Percentiles rank a stretch among this genome's conserved stretches.
These are phyloP conservation scores for Epistrophe eligans DNA, from an alignment of 2,888 invertebrate genomes.

Conservation along the genomic window DNA sequence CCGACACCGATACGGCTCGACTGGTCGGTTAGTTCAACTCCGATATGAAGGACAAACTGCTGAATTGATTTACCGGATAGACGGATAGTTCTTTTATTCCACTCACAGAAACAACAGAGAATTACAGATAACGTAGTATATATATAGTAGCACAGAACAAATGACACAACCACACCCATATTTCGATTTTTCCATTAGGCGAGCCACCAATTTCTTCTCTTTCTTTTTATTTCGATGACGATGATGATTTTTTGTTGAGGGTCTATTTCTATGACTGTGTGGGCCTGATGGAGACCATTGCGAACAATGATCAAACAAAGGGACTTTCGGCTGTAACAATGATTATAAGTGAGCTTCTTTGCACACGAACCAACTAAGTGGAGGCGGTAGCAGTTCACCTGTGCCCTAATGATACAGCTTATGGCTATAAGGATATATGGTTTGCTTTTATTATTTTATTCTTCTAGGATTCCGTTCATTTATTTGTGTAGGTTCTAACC, in stretches of 20 bases:
- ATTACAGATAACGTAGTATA: constrained; percentile 18
- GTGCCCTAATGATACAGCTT: constrained; percentile 59
- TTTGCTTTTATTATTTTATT: constrained; percentile 39
- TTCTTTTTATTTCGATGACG: constrained; percentile 6
- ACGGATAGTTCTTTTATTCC: constrained; percentile 30
- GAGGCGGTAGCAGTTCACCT: constrained; percentile 48
- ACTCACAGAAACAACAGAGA: constrained; percentile 11
- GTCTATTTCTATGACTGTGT: background rate
- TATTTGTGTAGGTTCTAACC: constrained; percentile 18
- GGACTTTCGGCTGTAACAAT: constrained; percentile 35
- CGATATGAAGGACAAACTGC: constrained; percentile 39
- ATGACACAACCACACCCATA: constrained; percentile 66
- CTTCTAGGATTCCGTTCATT: constrained; percentile 22
- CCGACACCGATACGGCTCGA: constrained; percentile 26
- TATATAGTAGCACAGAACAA: background rate
- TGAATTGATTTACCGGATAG: constrained; percentile 35
- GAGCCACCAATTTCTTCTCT: constrained; percentile 23
- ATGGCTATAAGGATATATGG: constrained; percentile 56
- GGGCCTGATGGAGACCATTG: background rate
- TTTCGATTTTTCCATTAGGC: constrained; percentile 72
- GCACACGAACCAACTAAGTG: constrained; percentile 23
- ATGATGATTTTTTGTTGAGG: background rate
- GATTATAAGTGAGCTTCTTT: constrained; percentile 19
- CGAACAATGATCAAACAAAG: constrained; percentile 27
- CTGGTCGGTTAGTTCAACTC: background rate